Evolutionary conservation across 2,888 invertebrate genomes (phyloP), one percentile per base, ranked within the genome.

Genomic region (Platycheirus albimanus): DNA sequence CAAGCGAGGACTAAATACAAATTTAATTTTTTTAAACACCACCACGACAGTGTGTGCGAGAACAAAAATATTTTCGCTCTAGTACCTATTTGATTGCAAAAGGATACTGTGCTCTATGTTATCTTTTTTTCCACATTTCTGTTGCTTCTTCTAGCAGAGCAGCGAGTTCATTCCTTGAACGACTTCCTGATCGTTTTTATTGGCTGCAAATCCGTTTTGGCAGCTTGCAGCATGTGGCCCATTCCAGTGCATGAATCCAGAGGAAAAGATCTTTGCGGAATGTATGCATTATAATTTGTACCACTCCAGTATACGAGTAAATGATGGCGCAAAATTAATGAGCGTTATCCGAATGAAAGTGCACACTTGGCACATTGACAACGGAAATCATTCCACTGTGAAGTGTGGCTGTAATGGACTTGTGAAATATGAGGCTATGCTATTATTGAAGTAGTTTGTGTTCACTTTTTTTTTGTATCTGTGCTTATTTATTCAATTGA

Each of bases 161-260:
- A 33, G 30, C 58, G 51, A 63, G 71, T 71, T 64, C 74, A 54
- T 72, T 67, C 71, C 43, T 81, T 81, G 69, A 83, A 83, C 78
- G 83, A 83, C 78, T 78, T 72, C 72, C 78, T 83, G 83, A 83
- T 83, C 83, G 78, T 74, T 78, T 83, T 83, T 83, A 83, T 83
- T 83, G 83, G 74, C 78, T 78, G 83, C 74, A 78, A 83, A 83
- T 83, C 78, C 83, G 78, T 83, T 77, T 78, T 83, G 83, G 83
- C 83, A 83, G 58, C 72, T 64, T 78, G 69, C 74, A 64, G 72
- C 63, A 52, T 83, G 72, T 81, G 71, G 61, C 66, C 28, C 54
- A 47, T 67, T 81, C 52, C 67, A 74, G 49, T 47, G 69, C 63
- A 77, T 72, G 67, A 52, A 54, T 52, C 43, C 61, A 54, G n/a